phyloP scores from a whole-genome alignment of 2,113 vertebrate genomes.

The Anhinga anhinga region DNA sequence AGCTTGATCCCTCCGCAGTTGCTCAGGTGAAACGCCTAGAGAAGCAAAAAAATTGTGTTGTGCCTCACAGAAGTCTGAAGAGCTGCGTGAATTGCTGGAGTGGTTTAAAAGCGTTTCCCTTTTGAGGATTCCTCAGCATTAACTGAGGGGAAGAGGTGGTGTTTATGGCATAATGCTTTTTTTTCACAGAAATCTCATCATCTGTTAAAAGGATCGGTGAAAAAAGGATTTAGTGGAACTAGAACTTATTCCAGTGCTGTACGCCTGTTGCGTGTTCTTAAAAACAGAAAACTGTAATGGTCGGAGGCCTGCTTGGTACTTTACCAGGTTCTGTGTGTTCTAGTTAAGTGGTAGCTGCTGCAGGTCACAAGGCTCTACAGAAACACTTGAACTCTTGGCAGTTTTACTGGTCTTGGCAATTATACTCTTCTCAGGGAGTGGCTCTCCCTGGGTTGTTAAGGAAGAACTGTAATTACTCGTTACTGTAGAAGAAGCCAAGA shows the following conservation, averaged over 20 bases:
- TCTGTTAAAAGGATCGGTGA: background rate
- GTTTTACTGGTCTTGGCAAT: background rate
- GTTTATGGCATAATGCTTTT: background rate
- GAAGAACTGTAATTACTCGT: background rate
- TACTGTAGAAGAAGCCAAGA: background rate
- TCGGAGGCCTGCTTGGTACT: background rate
- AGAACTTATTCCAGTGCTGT: background rate
- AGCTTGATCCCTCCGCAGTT: background rate
- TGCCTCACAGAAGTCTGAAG: background rate
- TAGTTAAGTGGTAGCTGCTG: background rate
- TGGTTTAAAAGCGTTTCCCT: background rate
- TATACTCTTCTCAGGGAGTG: background rate
- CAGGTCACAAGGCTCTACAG: background rate
- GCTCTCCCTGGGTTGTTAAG: background rate
- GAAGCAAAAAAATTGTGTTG: background rate
- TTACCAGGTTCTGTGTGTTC: background rate
- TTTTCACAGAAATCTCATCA: background rate
- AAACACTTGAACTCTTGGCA: rapidly evolving
- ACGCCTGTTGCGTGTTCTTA: background rate
- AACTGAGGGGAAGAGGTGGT: background rate
- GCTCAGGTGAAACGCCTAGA: background rate
- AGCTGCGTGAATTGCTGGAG: background rate
- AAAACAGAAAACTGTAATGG: background rate
- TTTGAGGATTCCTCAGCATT: background rate
- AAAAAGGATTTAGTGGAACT: background rate